Evolutionary conservation across 2,888 invertebrate species (phyloP).

Genomic region (Drosophila affinis): DNA sequence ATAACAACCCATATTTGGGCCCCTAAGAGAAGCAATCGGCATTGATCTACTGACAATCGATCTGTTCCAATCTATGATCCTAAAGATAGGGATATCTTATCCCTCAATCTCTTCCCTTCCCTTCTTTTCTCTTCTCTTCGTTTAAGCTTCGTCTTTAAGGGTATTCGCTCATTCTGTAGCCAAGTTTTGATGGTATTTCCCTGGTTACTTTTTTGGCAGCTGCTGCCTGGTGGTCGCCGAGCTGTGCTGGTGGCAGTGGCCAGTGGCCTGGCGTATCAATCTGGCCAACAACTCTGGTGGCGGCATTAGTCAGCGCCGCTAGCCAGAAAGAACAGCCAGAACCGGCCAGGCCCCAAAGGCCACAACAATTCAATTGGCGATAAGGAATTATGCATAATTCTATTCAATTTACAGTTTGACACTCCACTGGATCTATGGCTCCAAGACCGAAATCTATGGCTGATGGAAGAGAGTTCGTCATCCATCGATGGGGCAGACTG

Average conservation of each 20-base stretch:
- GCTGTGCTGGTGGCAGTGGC: too few species aligned
- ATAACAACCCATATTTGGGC: too few species aligned
- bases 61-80: too few species aligned
- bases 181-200: background rate
- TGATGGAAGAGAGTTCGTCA: constrained; percentile 28
- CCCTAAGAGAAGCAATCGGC: too few species aligned
- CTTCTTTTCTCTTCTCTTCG: too few species aligned
- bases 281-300: constrained; percentile 64
- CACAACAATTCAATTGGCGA: constrained; percentile 56
- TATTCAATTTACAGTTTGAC: constrained; percentile 74
- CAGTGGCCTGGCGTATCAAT: too few species aligned
- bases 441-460: background rate
- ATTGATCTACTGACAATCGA: too few species aligned
- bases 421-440: constrained; percentile 45
- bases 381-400: constrained; percentile 68
- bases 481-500: constrained; percentile 3
- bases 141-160: background rate
- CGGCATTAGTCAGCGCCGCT: constrained; percentile 73
- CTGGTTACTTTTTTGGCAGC: constrained; percentile 19
- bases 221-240: constrained; percentile 12
- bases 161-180: background rate
- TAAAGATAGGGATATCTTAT: too few species aligned
- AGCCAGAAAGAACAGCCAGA: constrained; percentile 55
- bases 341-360: background rate
- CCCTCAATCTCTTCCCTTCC: too few species aligned